Evolutionary conservation across 2,888 invertebrate genomes (phyloP).

Genomic region (Dicycla oo): DNA sequence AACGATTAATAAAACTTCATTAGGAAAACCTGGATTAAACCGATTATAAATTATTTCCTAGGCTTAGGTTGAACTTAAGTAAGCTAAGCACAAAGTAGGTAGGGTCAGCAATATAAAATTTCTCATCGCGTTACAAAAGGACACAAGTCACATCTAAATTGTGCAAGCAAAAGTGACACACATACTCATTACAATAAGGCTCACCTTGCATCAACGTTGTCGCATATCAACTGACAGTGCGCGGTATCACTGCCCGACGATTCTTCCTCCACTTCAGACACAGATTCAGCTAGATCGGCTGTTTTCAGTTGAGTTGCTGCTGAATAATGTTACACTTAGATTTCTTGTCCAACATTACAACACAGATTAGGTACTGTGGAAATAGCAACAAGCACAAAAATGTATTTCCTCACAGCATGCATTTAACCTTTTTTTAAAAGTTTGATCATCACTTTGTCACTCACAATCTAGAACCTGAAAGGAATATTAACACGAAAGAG

Average conservation of each 20-base stretch:
- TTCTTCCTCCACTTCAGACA: constrained; percentile 91
- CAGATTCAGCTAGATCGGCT: constrained; percentile 90
- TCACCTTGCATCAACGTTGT: constrained; percentile 86
- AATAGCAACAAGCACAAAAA: not conserved
- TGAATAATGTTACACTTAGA: constrained; percentile 48
- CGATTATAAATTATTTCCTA: not conserved
- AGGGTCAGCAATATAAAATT: not conserved
- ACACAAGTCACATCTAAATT: no score
- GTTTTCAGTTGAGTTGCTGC: constrained; percentile 85
- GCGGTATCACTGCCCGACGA: constrained; percentile 90
- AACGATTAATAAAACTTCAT: no score
- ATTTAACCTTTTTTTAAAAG: not conserved
- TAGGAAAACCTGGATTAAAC: no score
- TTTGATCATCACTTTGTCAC: not conserved
- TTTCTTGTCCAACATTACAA: not conserved
- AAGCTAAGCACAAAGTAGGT: not conserved
- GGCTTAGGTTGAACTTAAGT: not conserved
- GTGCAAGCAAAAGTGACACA: not conserved
- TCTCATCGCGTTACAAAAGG: no score
- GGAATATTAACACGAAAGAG: no score
- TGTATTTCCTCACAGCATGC: not conserved
- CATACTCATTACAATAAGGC: not conserved
- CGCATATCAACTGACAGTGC: constrained; percentile 86
- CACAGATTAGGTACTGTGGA: not conserved
- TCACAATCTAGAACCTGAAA: not conserved